Conservation (phyloP, 2,113 vertebrate genomes). For the Rhabdomys dilectus region DNA sequence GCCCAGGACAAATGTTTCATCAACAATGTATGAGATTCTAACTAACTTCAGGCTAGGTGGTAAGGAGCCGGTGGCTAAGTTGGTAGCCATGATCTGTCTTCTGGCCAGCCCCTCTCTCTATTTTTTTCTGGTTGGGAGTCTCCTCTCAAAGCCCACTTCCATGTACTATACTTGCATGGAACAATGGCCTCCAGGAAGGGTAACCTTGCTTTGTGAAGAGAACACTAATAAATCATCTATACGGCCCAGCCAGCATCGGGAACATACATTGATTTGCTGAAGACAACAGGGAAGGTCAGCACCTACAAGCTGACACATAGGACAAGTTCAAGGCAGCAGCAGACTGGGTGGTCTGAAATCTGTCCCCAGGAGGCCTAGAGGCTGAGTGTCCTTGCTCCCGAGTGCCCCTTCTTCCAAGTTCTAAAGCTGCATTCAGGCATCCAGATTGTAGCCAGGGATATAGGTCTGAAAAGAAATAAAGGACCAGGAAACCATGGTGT, state of each 20-base stretch:
- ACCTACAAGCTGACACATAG: constrained; percentile 51
- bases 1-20: constrained; percentile 80
- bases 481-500: not conserved
- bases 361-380: not conserved
- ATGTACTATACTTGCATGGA: constrained; percentile 48
- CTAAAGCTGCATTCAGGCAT: not conserved
- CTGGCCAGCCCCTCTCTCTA: not conserved
- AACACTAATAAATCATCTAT: constrained; percentile 74
- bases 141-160: constrained; percentile 6
- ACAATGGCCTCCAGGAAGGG: constrained; percentile 72
- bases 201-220: constrained; percentile 77
- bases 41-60: not conserved
- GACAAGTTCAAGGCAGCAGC: not conserved
- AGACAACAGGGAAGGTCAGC: constrained; percentile 71
- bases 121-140: constrained; percentile 65
- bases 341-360: not conserved
- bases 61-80: constrained; percentile 22
- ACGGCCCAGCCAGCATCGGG: constrained; percentile 59
- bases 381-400: not conserved
- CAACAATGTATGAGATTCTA: constrained; percentile 79
- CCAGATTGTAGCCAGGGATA: not conserved
- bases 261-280: constrained; percentile 73
- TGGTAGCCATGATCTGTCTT: not conserved
- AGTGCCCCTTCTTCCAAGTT: not conserved
- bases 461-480: not conserved